phyloP scores from a whole-genome alignment of 92 coral and sea anemone genomes.

The Porites lobata region DNA sequence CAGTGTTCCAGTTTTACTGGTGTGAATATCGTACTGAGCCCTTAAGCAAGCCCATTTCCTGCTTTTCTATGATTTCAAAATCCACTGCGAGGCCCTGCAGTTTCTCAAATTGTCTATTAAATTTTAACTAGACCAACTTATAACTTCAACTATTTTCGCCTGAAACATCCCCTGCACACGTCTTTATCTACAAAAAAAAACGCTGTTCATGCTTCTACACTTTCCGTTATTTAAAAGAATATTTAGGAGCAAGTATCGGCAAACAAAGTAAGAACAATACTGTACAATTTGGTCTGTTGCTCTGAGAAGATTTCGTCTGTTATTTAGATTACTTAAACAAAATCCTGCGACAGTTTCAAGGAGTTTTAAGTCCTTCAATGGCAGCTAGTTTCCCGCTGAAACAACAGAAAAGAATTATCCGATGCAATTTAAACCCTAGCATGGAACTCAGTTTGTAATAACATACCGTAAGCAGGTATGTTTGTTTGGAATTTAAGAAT shows the following conservation, averaged over 20 bases:
- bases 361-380: conserved; percentile 14
- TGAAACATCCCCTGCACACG: not conserved
- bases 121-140: conserved; percentile 27
- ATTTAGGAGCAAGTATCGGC: conserved; percentile 17
- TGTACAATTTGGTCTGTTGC: conserved; percentile 4
- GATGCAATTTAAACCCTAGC: conserved; percentile 66
- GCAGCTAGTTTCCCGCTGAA: conserved; percentile 51
- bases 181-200: conserved; percentile 4
- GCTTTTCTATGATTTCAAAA: conserved; percentile 1
- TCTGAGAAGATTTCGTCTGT: conserved; percentile 3
- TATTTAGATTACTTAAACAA: conserved; percentile 23
- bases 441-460: conserved; percentile 58
- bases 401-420: conserved; percentile 52
- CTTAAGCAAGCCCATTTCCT: conserved; percentile 31
- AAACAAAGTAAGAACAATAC: not conserved
- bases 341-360: conserved; percentile 20
- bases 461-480: conserved; percentile 64
- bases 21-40: conserved; percentile 1
- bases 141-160: not conserved
- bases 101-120: conserved; percentile 29
- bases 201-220: not conserved
- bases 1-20: conserved; percentile 26
- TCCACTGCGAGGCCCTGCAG: not conserved
- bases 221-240: conserved; percentile 28
- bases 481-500: conserved; percentile 75